Evolutionary conservation across 2,113 vertebrate genomes (phyloP).

Genomic region (Pterocles burchelli): DNA sequence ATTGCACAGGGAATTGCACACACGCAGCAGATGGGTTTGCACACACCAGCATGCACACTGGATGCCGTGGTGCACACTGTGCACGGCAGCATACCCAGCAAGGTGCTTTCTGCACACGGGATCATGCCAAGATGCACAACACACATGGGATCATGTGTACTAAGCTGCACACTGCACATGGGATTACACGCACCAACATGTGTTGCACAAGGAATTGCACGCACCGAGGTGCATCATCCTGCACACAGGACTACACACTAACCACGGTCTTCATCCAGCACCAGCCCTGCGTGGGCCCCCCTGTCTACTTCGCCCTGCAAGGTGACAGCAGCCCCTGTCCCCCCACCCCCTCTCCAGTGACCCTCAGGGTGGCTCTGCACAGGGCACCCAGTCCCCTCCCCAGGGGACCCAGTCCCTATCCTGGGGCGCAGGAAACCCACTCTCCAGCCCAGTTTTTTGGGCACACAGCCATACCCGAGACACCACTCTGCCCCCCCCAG

Average conservation of each 20-base stretch:
- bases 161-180: not conserved
- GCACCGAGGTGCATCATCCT: too few relatives aligned
- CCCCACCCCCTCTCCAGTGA: not conserved
- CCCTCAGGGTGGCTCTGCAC: not conserved
- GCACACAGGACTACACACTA: too few relatives aligned
- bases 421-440: fast-evolving
- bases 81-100: not conserved
- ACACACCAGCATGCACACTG: not conserved
- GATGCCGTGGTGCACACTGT: not conserved
- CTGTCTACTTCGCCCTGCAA: not conserved
- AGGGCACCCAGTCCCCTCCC: not conserved
- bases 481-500: not conserved
- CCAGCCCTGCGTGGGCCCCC: not conserved
- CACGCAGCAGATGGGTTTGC: too few relatives aligned
- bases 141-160: fast-evolving
- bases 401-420: not conserved
- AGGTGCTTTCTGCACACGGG: fast-evolving
- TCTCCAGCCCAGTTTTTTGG: not conserved
- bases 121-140: fast-evolving
- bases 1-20: too few relatives aligned
- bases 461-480: fast-evolving
- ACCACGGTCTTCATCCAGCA: not conserved
- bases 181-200: not conserved
- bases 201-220: too few relatives aligned
- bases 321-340: fast-evolving